Evolutionary conservation across 1,140 invertebrate genomes (phyloP).

Genomic region (Drosophila persimilis): DNA sequence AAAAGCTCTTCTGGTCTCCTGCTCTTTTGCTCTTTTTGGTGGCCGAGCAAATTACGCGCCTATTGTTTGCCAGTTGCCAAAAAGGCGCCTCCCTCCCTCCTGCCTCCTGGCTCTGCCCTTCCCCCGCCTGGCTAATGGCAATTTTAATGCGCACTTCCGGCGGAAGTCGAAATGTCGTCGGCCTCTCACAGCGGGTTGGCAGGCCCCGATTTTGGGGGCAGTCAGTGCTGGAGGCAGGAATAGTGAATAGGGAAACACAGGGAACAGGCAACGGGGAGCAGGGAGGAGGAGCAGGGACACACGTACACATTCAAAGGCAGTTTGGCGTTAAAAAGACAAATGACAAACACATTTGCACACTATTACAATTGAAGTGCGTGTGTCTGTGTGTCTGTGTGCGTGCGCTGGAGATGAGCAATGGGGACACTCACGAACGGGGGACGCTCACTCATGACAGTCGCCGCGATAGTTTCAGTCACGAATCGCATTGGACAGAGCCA

Average conservation of each 20-base stretch:
- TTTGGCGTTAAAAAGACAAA: constrained; percentile 67
- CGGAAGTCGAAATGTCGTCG: constrained; percentile 51
- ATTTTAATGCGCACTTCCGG: constrained; percentile 67
- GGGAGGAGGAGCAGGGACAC: background rate
- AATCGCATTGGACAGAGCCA: no score
- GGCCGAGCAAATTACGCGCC: constrained; percentile 45
- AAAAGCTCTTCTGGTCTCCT: no score
- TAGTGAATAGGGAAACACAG: background rate
- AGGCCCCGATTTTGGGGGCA: constrained; percentile 2
- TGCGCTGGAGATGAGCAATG: background rate
- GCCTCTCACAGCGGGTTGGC: constrained; percentile 47
- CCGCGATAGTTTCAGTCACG: no score
- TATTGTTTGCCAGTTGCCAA: constrained; percentile 55
- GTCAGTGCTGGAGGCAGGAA: no score
- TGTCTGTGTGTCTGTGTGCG: constrained; percentile 2
- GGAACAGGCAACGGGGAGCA: no score
- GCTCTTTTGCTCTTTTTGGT: constrained; percentile 1
- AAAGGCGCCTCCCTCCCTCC: constrained; percentile 26
- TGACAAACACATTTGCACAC: constrained; percentile 69
- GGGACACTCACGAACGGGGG: no score
- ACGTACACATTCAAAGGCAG: constrained; percentile 52
- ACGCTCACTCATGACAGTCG: no score
- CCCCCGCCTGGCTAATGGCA: constrained; percentile 44
- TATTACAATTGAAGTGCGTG: constrained; percentile 48
- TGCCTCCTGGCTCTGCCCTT: no score